Evolutionary conservation across 2,888 invertebrate genomes (phyloP).

Genomic region (Pyrochroa serraticornis): DNA sequence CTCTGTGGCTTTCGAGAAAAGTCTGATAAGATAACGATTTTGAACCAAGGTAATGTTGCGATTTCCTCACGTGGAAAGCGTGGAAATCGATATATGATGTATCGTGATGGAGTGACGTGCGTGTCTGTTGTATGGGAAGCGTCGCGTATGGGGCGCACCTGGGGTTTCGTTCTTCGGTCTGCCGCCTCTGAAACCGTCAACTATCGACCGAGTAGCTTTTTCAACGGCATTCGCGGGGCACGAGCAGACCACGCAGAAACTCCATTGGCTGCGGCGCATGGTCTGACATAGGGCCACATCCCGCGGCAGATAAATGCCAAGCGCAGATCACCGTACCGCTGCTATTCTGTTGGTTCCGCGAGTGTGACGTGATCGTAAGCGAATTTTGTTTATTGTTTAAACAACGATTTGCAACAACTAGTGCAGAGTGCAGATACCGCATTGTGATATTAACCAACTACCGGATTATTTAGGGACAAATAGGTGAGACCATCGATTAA

Average conservation of each 20-base stretch:
- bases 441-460: background rate
- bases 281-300: conserved; percentile 80
- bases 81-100: too few species aligned
- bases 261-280: conserved; percentile 74
- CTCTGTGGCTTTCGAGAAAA: too few species aligned
- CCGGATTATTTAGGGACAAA: conserved; percentile 1
- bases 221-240: conserved; percentile 48
- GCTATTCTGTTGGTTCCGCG: conserved; percentile 33
- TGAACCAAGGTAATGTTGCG: too few species aligned
- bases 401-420: background rate
- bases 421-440: too few species aligned
- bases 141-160: too few species aligned
- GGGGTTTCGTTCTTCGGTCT: too few species aligned
- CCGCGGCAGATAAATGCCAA: conserved; percentile 53
- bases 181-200: background rate
- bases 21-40: too few species aligned
- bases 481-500: too few species aligned
- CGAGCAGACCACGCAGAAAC: conserved; percentile 50
- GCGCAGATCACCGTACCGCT: conserved; percentile 37
- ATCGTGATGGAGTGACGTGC: too few species aligned
- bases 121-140: too few species aligned
- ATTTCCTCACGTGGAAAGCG: too few species aligned
- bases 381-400: conserved; percentile 14
- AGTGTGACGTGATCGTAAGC: conserved; percentile 13
- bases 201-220: conserved; percentile 22